Evolutionary conservation across 2,888 invertebrate genomes (phyloP), one percentile per base, ranked within the genome.

Genomic region (Salticus scenicus): DNA sequence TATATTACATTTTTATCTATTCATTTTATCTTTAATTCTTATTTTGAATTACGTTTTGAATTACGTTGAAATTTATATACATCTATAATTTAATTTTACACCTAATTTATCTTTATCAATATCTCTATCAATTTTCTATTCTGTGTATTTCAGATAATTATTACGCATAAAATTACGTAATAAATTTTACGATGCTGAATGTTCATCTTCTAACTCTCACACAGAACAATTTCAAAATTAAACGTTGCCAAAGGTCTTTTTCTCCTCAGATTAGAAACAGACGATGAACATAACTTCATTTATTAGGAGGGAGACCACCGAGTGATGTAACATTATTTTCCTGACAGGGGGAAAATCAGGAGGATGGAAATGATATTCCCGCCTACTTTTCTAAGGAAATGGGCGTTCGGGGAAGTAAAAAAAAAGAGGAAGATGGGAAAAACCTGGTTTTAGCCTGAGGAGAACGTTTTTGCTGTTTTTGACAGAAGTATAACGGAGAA

Each of bases 251-350:
- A 47, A n/a, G 2, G 2, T 17, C 47, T 71, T 80, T 80, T 41
- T 57, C 42, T 20, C 31, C 24, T 47, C 14, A 66, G 80, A 80
- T 80, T 80, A 80, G 66, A 31, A 76, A 42, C 64, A 72, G 71
- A 72, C 47, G 66, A 66, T 51, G 71, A 66, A 77, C 76, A 77
- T 83, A 83, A 83, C 83, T 83, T 83, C 71, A 72, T 83, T 83
- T 76, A 83, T 83, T 83, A 82, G 2, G 83, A 31, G 33, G 73
- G 63, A 42, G 57, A 70, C 77, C 41, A 27, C 47, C 28, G 37
- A 33, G 70, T 75, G 81, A 75, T 30, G 75, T 82, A 82, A 82
- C 71, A 75, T 63, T 75, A 82, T 82, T 70, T 81, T 67, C 57
- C 73, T 67, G 73, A 33, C 28, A 57, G 74, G 51, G 75, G 28